Percentiles rank a stretch among this genome's conserved stretches.
These are phyloP conservation scores for Ochotona curzoniae DNA, from an alignment of 2,113 vertebrate species.

Conservation along the genomic window DNA sequence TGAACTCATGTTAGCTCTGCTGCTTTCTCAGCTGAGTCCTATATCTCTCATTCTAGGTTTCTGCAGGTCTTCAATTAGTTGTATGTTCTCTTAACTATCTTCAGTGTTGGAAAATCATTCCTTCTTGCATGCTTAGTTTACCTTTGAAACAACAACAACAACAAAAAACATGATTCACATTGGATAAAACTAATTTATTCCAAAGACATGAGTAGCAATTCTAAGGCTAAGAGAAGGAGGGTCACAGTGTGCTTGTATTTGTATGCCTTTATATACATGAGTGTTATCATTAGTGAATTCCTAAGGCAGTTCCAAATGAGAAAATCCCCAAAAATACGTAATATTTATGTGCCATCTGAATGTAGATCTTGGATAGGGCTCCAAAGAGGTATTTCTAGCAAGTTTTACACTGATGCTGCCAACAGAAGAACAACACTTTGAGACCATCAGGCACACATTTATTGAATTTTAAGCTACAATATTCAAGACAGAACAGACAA, in stretches of 20 bases:
- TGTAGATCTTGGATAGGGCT: background rate
- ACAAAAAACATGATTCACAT: background rate
- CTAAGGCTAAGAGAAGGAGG: background rate
- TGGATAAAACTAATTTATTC: background rate
- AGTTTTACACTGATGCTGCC: background rate
- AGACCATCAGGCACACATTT: background rate
- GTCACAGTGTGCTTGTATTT: background rate
- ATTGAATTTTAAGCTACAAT: background rate
- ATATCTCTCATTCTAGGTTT: too few relatives aligned
- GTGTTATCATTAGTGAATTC: background rate
- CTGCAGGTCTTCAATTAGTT: background rate
- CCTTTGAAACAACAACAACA: background rate
- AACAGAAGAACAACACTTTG: background rate
- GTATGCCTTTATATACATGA: accelerated
- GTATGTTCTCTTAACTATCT: background rate
- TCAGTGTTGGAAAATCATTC: background rate
- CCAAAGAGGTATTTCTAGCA: background rate
- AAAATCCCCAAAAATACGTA: background rate
- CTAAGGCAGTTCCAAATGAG: background rate
- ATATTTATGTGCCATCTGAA: background rate
- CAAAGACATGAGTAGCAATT: background rate
- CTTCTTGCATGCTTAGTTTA: background rate
- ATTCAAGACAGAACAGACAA: background rate
- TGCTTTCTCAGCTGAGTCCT: background rate
- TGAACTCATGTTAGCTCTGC: background rate